A percentile compares a stretch with the other conserved stretches of the same genome.
These are phyloP conservation scores for Nephrotoma guestfalica DNA, from an alignment of 2,888 invertebrate species.

Conservation along the genomic window DNA sequence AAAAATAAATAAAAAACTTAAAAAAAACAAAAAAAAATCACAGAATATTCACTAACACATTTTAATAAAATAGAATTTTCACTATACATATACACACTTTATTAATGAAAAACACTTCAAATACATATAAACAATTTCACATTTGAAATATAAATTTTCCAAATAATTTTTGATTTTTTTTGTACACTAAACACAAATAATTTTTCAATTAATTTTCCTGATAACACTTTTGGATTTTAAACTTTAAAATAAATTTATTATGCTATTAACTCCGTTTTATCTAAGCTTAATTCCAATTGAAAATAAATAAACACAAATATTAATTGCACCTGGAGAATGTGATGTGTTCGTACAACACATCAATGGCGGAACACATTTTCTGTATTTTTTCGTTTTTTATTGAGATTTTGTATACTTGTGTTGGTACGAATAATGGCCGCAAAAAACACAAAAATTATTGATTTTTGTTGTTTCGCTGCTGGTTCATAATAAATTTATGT, in stretches of 20 bases:
- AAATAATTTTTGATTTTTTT: not conserved
- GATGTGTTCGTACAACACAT: slow-evolving; percentile 4
- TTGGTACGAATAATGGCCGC: slow-evolving; percentile 2
- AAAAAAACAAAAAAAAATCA: not conserved
- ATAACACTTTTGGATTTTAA: not conserved
- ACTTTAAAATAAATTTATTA: not conserved
- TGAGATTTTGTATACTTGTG: not conserved
- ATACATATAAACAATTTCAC: not conserved
- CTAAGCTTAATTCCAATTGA: not conserved
- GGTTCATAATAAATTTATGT: not conserved
- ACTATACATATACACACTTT: not conserved
- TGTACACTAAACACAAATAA: not conserved
- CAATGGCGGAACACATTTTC: slow-evolving; percentile 7
- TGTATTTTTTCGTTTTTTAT: not conserved
- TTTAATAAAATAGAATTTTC: not conserved
- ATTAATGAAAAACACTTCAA: not conserved
- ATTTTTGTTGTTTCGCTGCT: not conserved
- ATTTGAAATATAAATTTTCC: not conserved
- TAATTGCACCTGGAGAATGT: slow-evolving; percentile 6
- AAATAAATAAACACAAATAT: not conserved
- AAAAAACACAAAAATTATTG: slow-evolving; percentile 4
- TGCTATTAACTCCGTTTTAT: not conserved
- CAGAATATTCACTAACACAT: slow-evolving; percentile 1
- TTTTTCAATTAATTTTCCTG: not conserved
- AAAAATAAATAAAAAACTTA: not conserved